phyloP scores from a whole-genome alignment of 2,888 invertebrate species.

The Terebella lapidaria region DNA sequence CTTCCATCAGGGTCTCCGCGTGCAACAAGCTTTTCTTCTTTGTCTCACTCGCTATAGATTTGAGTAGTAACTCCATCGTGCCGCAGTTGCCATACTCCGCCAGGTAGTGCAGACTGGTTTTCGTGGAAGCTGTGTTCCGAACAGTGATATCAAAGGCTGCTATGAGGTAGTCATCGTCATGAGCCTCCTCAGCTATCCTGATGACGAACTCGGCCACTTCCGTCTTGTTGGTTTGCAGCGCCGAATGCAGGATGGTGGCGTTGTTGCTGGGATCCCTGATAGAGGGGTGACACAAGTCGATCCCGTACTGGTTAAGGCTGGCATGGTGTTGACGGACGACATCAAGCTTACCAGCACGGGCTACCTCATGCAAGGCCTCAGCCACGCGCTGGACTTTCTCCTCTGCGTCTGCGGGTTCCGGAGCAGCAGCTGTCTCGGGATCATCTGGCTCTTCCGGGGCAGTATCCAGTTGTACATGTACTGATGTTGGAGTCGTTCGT shows the following conservation, averaged over 20 bases:
- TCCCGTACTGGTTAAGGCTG: neutral
- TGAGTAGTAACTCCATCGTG: neutral
- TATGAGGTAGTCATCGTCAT: neutral
- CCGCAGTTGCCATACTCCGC: slow-evolving; percentile 27
- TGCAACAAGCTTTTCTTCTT: slow-evolving; percentile 1
- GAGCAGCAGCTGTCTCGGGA: too few relatives aligned
- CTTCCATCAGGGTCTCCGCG: slow-evolving; percentile 26
- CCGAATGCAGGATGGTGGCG: slow-evolving; percentile 13
- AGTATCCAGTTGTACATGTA: too few relatives aligned
- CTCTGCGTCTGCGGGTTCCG: too few relatives aligned
- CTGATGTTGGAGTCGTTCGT: too few relatives aligned
- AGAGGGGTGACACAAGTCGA: slow-evolving; percentile 6
- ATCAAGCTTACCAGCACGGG: too few relatives aligned
- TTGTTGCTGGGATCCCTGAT: neutral
- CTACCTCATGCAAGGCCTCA: too few relatives aligned
- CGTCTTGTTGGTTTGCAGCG: slow-evolving; percentile 9
- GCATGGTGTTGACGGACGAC: too few relatives aligned
- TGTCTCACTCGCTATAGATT: neutral
- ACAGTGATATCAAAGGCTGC: neutral
- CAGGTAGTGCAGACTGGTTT: slow-evolving; percentile 38
- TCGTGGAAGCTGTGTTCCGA: slow-evolving; percentile 24
- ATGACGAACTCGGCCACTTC: slow-evolving; percentile 9
- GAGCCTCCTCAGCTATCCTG: neutral
- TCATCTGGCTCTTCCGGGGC: too few relatives aligned
- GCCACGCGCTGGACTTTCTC: too few relatives aligned